Evolutionary conservation across 2,888 invertebrate species (phyloP).

Genomic region (Habroteleia sp.): DNA sequence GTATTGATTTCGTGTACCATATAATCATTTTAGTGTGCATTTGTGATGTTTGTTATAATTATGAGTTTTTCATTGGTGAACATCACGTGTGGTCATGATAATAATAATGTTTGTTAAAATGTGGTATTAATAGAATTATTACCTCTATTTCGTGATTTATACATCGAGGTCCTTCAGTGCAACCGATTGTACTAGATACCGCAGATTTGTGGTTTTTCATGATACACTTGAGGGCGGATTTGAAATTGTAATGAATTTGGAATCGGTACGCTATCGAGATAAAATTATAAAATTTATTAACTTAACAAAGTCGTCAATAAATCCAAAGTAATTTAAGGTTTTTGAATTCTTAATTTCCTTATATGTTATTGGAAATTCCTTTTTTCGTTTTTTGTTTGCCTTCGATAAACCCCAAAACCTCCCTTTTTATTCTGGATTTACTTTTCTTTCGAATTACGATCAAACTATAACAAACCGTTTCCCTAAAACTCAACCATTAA

Average conservation of each 20-base stretch:
- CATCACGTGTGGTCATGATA: background rate
- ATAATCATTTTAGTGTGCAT: too few relatives aligned
- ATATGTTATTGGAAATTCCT: too few relatives aligned
- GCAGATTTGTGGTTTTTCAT: conserved; percentile 10
- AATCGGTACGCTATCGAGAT: too few relatives aligned
- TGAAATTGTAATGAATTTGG: background rate
- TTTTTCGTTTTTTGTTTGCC: too few relatives aligned
- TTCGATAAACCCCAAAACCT: too few relatives aligned
- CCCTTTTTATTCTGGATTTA: too few relatives aligned
- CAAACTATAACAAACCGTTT: conserved; percentile 3
- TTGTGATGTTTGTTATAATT: background rate
- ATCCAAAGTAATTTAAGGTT: too few relatives aligned
- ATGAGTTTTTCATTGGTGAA: background rate
- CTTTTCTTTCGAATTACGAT: background rate
- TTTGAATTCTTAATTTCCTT: too few relatives aligned
- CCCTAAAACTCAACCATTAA: background rate
- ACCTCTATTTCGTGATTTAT: background rate
- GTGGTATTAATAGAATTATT: conserved; percentile 1
- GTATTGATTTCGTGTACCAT: too few relatives aligned
- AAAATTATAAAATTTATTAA: too few relatives aligned
- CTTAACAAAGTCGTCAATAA: too few relatives aligned
- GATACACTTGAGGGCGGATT: conserved; percentile 1
- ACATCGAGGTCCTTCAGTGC: background rate
- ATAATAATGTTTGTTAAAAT: conserved; percentile 3
- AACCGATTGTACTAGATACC: background rate